Percentiles rank a stretch among this genome's conserved stretches.
Conservation (phyloP, 2,797 vertebrate species). For the Microchirus variegatus region DNA sequence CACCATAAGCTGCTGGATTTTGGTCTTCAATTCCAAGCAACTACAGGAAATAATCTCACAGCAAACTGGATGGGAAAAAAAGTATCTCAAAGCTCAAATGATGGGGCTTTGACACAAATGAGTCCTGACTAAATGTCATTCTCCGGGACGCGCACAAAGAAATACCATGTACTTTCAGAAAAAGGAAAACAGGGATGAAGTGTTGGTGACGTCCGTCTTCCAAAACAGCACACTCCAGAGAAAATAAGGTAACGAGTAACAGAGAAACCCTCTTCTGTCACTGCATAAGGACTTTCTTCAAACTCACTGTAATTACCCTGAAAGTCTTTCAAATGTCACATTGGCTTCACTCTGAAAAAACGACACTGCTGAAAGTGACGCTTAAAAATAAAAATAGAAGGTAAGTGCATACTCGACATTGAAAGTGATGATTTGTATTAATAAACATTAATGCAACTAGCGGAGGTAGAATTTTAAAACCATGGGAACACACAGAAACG, state of each 20-base stretch:
- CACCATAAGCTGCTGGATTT: too few species aligned
- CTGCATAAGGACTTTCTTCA: conserved; percentile 29
- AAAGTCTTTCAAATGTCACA: conserved; percentile 48
- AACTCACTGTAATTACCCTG: conserved; percentile 41
- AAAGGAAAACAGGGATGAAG: too few species aligned
- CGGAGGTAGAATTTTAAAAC: conserved; percentile 2
- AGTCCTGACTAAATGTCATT: too few species aligned
- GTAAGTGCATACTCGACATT: neutral
- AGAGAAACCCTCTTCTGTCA: conserved; percentile 31
- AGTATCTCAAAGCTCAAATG: too few species aligned
- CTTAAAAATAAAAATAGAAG: neutral
- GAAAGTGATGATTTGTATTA: conserved; percentile 24
- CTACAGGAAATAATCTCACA: too few species aligned
- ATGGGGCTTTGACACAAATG: too few species aligned
- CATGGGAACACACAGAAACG: conserved; percentile 39
- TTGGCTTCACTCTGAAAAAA: conserved; percentile 8
- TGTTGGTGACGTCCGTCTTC: neutral
- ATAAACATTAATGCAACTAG: neutral
- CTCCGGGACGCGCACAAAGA: too few species aligned
- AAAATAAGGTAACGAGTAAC: conserved; percentile 28
- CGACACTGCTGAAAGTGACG: conserved; percentile 12
- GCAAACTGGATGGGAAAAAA: too few species aligned
- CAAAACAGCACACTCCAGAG: conserved; percentile 31
- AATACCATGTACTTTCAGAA: too few species aligned
- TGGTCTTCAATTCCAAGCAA: too few species aligned